Conservation (phyloP, 2,797 vertebrate genomes). For the Thaleichthys pacificus region DNA sequence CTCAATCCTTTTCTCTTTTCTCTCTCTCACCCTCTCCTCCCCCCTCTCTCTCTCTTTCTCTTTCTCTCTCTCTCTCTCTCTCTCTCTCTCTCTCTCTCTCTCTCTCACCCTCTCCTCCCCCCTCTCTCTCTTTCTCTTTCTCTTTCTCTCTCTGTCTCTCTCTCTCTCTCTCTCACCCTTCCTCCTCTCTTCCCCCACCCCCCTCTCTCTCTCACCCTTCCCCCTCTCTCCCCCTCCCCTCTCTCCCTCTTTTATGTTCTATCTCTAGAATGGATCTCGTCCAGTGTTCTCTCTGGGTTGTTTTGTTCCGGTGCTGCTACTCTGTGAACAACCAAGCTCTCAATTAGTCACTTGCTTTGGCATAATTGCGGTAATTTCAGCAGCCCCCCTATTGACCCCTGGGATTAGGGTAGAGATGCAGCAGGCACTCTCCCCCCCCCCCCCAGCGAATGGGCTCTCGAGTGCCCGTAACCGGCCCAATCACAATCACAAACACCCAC, state of each 20-base stretch:
- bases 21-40: background rate
- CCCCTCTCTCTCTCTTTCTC: too few relatives aligned
- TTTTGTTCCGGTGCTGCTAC: background rate
- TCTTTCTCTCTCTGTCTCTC: too few relatives aligned
- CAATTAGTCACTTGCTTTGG: slow-evolving; percentile 12
- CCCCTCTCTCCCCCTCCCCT: background rate
- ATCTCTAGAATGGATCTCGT: background rate
- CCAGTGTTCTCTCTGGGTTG: background rate
- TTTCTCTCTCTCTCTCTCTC: too few relatives aligned
- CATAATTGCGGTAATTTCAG: slow-evolving; percentile 1
- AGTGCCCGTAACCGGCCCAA: slow-evolving; percentile 2
- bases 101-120: background rate
- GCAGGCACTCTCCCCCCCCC: background rate
- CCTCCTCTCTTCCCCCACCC: too few relatives aligned
- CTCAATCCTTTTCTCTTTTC: background rate
- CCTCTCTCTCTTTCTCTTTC: background rate
- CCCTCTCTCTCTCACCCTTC: background rate
- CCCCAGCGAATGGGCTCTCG: background rate
- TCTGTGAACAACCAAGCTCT: background rate
- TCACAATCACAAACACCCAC: slow-evolving; percentile 16
- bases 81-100: too few relatives aligned
- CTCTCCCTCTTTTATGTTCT: background rate
- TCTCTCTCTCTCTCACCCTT: background rate
- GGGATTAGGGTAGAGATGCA: background rate
- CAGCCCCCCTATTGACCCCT: background rate